A percentile compares a stretch with the other conserved stretches of the same genome.
phyloP scores from a whole-genome alignment of 2,797 vertebrate species.

The Enteromius mattozi region DNA sequence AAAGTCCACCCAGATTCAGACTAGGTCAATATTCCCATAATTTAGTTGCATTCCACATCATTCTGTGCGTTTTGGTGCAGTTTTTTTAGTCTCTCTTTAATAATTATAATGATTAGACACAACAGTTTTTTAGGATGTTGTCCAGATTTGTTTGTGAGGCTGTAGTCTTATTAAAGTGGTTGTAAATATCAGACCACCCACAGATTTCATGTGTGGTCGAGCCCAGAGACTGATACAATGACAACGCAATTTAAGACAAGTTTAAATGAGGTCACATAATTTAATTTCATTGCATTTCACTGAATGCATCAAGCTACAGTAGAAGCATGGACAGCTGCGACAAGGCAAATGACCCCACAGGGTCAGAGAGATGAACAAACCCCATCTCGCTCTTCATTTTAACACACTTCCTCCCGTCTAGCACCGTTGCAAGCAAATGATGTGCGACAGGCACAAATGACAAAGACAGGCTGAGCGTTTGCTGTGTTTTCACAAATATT shows the following conservation, averaged over 20 bases:
- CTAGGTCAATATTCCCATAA: not conserved
- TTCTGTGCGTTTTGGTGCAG: not conserved
- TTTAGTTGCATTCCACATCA: not conserved
- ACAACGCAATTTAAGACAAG: conserved; percentile 2
- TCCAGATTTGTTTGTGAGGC: not conserved
- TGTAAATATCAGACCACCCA: conserved; percentile 13
- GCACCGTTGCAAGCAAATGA: conserved; percentile 63
- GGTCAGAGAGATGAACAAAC: conserved; percentile 33
- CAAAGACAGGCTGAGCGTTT: conserved; percentile 14
- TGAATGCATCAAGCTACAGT: conserved; percentile 53
- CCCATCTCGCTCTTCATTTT: conserved; percentile 52
- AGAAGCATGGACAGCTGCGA: conserved; percentile 48
- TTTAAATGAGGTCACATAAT: conserved; percentile 56
- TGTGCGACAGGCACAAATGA: conserved; percentile 64
- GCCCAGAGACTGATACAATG: not conserved
- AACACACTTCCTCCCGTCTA: conserved; percentile 58
- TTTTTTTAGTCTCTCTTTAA: not conserved
- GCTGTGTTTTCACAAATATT: conserved; percentile 19
- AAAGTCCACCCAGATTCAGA: not conserved
- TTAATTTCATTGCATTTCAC: conserved; percentile 57
- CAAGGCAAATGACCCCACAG: conserved; percentile 23
- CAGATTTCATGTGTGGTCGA: not conserved
- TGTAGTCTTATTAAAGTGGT: not conserved
- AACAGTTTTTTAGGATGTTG: not conserved
- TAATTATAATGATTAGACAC: not conserved